A percentile compares a stretch with the other conserved stretches of the same genome.
These are phyloP conservation scores for mouse (Mus musculus) DNA, from an alignment of 2,113 vertebrate genomes.

Conservation along the genomic window DNA sequence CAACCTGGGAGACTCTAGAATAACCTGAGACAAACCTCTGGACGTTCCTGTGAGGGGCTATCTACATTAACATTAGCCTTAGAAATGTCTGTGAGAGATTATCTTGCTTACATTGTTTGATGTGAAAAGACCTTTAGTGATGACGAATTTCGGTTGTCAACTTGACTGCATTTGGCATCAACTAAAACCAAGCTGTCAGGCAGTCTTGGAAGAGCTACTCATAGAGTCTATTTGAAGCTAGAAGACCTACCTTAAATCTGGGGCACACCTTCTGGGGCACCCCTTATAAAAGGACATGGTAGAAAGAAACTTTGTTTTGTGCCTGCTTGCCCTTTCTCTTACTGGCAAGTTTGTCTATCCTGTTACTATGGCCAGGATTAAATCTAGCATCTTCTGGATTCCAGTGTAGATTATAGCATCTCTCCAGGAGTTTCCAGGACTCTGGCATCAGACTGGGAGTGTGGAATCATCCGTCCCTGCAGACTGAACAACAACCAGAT, in stretches of 20 bases:
- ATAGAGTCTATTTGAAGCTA: neutral
- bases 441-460: neutral
- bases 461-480: neutral
- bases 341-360: neutral
- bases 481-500: neutral
- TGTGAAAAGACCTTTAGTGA: too few relatives aligned
- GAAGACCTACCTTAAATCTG: neutral
- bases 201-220: neutral
- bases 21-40: neutral
- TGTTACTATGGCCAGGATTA: neutral
- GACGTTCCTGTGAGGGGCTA: neutral
- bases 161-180: neutral
- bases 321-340: neutral
- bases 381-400: neutral
- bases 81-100: neutral
- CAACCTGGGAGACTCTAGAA: neutral
- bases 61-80: neutral
- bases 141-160: neutral
- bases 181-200: neutral
- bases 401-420: neutral
- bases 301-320: neutral
- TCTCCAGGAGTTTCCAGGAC: neutral
- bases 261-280: neutral
- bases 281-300: neutral
- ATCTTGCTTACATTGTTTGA: neutral